Evolutionary conservation across 2,888 invertebrate genomes (phyloP).

Genomic region (Trichogramma dendrolimi): DNA sequence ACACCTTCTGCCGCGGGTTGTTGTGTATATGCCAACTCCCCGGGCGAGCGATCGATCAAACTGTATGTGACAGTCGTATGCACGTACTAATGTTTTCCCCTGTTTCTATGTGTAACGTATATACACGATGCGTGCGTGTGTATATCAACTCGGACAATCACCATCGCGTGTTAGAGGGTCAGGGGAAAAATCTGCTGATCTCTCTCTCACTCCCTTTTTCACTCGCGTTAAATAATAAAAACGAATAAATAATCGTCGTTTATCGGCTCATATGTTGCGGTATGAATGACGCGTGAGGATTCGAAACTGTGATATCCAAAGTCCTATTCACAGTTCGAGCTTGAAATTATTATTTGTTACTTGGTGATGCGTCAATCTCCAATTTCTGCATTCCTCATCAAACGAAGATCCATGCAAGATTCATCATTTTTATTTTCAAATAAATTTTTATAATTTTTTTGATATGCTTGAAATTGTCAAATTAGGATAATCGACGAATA

Average conservation of each 20-base stretch:
- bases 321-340: too few species aligned
- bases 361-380: too few species aligned
- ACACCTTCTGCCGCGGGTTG: constrained; percentile 3
- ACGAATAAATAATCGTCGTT: constrained; percentile 14
- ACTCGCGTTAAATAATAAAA: constrained; percentile 18
- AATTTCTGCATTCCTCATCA: too few species aligned
- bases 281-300: background rate
- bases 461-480: too few species aligned
- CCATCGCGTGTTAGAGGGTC: constrained; percentile 7
- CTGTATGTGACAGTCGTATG: constrained; percentile 18
- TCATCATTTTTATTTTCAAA: too few species aligned
- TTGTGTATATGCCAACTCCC: constrained; percentile 17
- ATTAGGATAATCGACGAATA: too few species aligned
- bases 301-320: too few species aligned
- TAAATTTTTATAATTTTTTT: too few species aligned
- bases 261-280: background rate
- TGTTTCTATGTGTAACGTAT: background rate
- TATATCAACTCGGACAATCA: constrained; percentile 3
- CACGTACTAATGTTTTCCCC: constrained; percentile 18
- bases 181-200: background rate
- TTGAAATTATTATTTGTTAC: too few species aligned
- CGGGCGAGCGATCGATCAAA: constrained; percentile 24
- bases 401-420: too few species aligned
- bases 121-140: background rate
- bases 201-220: background rate